Evolutionary conservation across 2,888 invertebrate species (phyloP), one percentile per base, ranked within the genome.

Genomic region (Leptura quadrifasciata): DNA sequence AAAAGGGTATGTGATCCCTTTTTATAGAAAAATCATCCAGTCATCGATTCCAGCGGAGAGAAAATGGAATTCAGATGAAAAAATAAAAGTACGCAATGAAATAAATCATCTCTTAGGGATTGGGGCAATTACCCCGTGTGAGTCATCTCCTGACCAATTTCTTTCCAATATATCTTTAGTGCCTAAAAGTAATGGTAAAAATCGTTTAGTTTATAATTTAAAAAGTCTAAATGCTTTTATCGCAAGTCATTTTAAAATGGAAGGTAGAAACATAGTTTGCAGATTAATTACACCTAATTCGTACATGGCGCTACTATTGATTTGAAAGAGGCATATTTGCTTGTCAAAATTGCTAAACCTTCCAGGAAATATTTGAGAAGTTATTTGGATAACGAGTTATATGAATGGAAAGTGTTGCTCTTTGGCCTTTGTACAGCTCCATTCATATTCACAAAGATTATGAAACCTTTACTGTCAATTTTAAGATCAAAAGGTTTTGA

Each of bases 51-150:
- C 54, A 17, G 15, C 52, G 27, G 55, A 68, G 27, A 68, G 24
- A 55, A 54, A 54, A 4, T 68, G 52, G 27, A 15, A 55, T 27
- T 17, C 27, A 17, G 27, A 15, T n/a, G 68, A 68, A 68, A 27
- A 18, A 54, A 15, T 9, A 10, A 24, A 27, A n/a, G 18, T 68
- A 21, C 52, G 24, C 2, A 12, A 54, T n/a, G 55, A 68, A 68
- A 68, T 68, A 52, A 27, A 68, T 17, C 68, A 54, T 15, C 17
- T 68, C 27, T 5, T 68, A 24, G 54, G 24, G 15, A 64, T 64
- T 6, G 63, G 35, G 8, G 64, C 35, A n/a, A 39, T 64, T 64
- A 12, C 35, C 1, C 15, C 20, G 15, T 64, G 64, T 39, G 8
- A 4, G 0, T 1, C 64, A n/a, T 35, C 27, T 64, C 21, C 21